Percentiles rank a stretch among this genome's conserved stretches.
Evolutionary conservation across 1,140 invertebrate genomes (phyloP).

Genomic region (Geopemphigus sp.): DNA sequence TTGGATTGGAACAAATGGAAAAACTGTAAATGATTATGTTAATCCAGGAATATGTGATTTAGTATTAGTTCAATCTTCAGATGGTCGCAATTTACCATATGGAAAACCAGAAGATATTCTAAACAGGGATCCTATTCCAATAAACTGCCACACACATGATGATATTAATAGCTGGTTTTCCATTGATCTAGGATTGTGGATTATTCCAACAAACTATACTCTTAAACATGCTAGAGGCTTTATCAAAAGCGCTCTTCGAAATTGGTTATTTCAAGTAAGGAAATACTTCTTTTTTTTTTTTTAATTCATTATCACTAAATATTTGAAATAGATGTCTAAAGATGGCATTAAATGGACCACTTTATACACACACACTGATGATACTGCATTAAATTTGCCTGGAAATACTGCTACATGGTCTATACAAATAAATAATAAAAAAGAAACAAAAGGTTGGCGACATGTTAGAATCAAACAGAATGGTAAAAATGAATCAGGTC

Average conservation of each 20-base stretch:
- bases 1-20: conserved; percentile 95
- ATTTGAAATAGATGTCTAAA: conserved; percentile 70
- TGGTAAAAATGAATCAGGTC: conserved; percentile 94
- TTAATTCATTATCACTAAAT: not conserved
- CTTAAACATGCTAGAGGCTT: conserved; percentile 89
- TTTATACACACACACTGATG: conserved; percentile 83
- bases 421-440: conserved; percentile 65
- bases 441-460: conserved; percentile 79
- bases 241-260: conserved; percentile 88
- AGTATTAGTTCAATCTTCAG: conserved; percentile 89
- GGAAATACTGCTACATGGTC: conserved; percentile 91
- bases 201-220: conserved; percentile 88
- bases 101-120: conserved; percentile 93
- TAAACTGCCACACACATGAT: conserved; percentile 98
- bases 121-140: conserved; percentile 81
- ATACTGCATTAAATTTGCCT: conserved; percentile 89
- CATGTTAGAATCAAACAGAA: conserved; percentile 92
- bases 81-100: conserved; percentile 91
- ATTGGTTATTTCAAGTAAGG: conserved; percentile 86
- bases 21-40: conserved; percentile 86
- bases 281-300: not conserved
- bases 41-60: conserved; percentile 95
- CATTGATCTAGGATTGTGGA: conserved; percentile 88
- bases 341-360: conserved; percentile 89
- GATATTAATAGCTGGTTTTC: conserved; percentile 95